Evolutionary conservation across 1,140 invertebrate genomes (phyloP), one percentile per base, ranked within the genome.

Genomic region (Eubasilissa regina): DNA sequence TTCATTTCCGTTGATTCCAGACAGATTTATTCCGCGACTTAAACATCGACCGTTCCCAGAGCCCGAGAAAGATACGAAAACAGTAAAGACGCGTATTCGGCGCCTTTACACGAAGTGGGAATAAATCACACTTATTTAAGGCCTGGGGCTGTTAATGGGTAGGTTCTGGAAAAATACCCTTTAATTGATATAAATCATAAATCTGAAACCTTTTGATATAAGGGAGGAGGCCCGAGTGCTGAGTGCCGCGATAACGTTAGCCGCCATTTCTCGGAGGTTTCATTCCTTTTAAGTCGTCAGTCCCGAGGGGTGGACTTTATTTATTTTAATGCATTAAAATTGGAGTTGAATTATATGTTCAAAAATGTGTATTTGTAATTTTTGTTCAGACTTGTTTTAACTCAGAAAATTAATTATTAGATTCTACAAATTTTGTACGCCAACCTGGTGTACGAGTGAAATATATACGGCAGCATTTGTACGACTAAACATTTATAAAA

Each of bases 161-260:
- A 35, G n/a, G 35, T 64, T 44, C 43, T 9, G 13, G 60, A 64
- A 64, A 64, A 64, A 64, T 64, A 44, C 60, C 43, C 21, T 35
- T 64, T 64, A 64, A 64, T 64, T 64, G 60, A 64, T 44, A 64
- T 64, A 64, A 64, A 64, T 64, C 60, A 64, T 64, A 64, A 43
- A 64, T 64, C 60, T 64, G 21, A 64, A 58, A 35, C 21, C 55
- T 58, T 58, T 58, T 58, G 55, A 58, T 58, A 58, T 6, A 21
- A 21, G 17, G 21, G 21, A 58, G 55, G 21, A 4, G 9, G 55
- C 55, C 53, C 15, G 55, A 58, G 21, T 58, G 17, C 15, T 21
- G 55, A 21, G 55, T 35, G 25, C 25, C 6, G 25, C 25, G 25
- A 35, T 35, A 35, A 35, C 25, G 25, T 35, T 35, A 58, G 21